Conservation (phyloP, 2,113 vertebrate genomes). For the Bos javanicus region DNA sequence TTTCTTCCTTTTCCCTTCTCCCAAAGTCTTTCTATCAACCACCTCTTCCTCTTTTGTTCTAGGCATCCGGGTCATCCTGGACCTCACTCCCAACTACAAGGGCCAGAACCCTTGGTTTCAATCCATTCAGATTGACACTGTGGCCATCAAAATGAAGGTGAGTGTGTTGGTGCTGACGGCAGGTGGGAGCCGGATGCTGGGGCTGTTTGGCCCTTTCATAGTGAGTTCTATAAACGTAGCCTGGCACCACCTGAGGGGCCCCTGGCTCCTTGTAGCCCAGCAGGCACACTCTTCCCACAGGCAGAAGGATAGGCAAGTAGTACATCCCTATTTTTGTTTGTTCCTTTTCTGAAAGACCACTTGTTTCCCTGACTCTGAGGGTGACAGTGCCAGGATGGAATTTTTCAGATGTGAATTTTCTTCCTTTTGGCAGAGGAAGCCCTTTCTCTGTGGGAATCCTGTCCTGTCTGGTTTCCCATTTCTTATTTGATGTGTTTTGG, state of each 20-base stretch:
- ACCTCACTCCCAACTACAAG: constrained; percentile 88
- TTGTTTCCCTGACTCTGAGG: background rate
- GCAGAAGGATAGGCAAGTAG: background rate
- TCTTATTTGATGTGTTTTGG: constrained; percentile 51
- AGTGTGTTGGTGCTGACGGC: background rate
- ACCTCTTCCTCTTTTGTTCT: background rate
- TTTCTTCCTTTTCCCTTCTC: background rate
- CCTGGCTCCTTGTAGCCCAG: background rate
- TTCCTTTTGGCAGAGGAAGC: constrained; percentile 44
- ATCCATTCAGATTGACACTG: background rate
- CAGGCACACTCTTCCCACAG: background rate
- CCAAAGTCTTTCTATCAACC: background rate
- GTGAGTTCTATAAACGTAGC: background rate
- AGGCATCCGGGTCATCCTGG: constrained; percentile 89
- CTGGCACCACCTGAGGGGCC: background rate
- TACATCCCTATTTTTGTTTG: background rate
- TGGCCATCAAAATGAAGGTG: constrained; percentile 69
- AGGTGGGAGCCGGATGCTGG: too few relatives aligned
- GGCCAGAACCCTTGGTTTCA: constrained; percentile 80
- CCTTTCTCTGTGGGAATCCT: constrained; percentile 43
- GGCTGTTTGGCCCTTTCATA: background rate
- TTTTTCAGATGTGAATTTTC: constrained; percentile 41
- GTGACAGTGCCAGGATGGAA: background rate
- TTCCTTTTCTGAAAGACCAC: background rate
- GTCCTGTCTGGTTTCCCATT: constrained; percentile 28